Evolutionary conservation across 2,888 invertebrate species (phyloP).

Genomic region (Ectemnius continuus): DNA sequence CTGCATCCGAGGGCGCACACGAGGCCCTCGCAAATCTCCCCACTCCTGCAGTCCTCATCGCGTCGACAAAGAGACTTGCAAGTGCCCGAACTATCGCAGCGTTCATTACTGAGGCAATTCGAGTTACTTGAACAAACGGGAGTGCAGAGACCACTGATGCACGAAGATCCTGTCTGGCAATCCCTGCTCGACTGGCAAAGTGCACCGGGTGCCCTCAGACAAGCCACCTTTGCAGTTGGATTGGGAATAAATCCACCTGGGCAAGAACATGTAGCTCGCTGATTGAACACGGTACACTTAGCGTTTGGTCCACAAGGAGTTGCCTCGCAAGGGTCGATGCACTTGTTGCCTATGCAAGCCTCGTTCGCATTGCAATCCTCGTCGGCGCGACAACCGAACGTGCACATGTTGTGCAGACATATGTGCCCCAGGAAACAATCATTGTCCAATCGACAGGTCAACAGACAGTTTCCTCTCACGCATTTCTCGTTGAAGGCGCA

Average conservation of each 20-base stretch:
- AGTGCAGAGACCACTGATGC: slow-evolving; percentile 86
- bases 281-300: slow-evolving; percentile 87
- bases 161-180: slow-evolving; percentile 85
- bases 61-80: slow-evolving; percentile 91
- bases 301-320: slow-evolving; percentile 93
- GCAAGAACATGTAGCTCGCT: slow-evolving; percentile 90
- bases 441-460: slow-evolving; percentile 93
- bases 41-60: slow-evolving; percentile 91
- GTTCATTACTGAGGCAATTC: slow-evolving; percentile 90
- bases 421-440: slow-evolving; percentile 96
- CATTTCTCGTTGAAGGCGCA: slow-evolving; percentile 96
- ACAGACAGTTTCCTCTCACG: slow-evolving; percentile 88
- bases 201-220: slow-evolving; percentile 88
- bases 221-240: slow-evolving; percentile 92
- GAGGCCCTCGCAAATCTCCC: slow-evolving; percentile 91
- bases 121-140: slow-evolving; percentile 87
- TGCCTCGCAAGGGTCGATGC: slow-evolving; percentile 87
- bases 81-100: slow-evolving; percentile 85
- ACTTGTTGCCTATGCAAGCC: slow-evolving; percentile 89
- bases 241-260: slow-evolving; percentile 89
- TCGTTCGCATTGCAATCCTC: slow-evolving; percentile 93
- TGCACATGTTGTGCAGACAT: slow-evolving; percentile 91
- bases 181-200: slow-evolving; percentile 89
- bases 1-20: slow-evolving; percentile 90
- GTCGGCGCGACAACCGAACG: slow-evolving; percentile 91